A percentile compares a stretch with the other conserved stretches of the same genome.
Conservation (phyloP, 1,140 invertebrate species). For the Caerostris extrusa region DNA sequence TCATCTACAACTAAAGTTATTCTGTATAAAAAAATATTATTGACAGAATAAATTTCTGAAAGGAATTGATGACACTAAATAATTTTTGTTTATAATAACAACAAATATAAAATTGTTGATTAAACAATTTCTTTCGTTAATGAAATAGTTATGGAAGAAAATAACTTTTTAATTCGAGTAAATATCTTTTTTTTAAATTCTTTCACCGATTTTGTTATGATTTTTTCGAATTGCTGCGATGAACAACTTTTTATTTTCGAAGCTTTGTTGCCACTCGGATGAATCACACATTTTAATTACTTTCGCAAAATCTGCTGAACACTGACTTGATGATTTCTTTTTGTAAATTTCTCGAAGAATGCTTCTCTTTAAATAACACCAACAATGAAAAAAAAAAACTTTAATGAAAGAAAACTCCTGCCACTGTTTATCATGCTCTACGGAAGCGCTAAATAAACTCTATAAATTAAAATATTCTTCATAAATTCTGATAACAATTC, state of each 20-base stretch:
- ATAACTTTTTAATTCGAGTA: background rate
- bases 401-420: background rate
- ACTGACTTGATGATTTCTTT: background rate
- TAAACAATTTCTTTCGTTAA: too few relatives aligned
- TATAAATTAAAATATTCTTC: background rate
- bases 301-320: background rate
- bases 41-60: too few relatives aligned
- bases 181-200: background rate
- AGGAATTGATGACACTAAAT: too few relatives aligned
- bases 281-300: background rate
- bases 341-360: background rate
- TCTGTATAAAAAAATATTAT: too few relatives aligned
- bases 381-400: background rate
- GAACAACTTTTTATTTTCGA: background rate
- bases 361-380: background rate
- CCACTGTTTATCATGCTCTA: background rate
- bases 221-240: background rate
- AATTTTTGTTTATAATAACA: too few relatives aligned
- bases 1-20: too few relatives aligned
- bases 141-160: background rate
- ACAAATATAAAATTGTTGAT: too few relatives aligned
- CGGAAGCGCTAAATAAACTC: background rate
- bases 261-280: background rate
- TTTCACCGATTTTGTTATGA: background rate
- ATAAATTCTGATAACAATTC: background rate